phyloP scores from a whole-genome alignment of 1,140 invertebrate genomes.

The Trialeurodes vaporariorum region DNA sequence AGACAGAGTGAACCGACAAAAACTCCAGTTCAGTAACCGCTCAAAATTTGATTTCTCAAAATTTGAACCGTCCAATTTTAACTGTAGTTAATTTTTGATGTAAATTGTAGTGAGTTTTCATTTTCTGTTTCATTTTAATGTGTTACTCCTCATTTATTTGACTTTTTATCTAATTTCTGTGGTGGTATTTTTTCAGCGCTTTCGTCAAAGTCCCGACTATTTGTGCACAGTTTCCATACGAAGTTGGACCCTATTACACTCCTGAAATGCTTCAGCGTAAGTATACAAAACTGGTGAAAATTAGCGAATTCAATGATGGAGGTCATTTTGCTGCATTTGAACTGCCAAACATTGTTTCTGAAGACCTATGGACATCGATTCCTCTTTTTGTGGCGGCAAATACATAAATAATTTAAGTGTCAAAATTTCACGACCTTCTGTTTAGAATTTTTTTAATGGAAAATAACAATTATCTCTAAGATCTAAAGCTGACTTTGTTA shows the following conservation, averaged over 20 bases:
- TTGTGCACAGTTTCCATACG: slow-evolving; percentile 50
- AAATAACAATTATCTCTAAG: no score
- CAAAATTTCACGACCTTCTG: no score
- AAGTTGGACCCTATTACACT: slow-evolving; percentile 42
- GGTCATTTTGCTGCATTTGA: slow-evolving; percentile 83
- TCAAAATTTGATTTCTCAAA: no score
- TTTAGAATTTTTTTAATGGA: no score
- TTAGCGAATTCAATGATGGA: slow-evolving; percentile 46
- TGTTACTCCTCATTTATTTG: background rate
- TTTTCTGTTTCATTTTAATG: background rate
- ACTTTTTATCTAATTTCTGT: slow-evolving; percentile 1
- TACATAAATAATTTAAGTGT: no score
- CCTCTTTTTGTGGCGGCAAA: background rate
- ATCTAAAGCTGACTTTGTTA: no score
- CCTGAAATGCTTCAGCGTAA: slow-evolving; percentile 45
- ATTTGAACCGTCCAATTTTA: background rate
- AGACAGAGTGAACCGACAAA: background rate
- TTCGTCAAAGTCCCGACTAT: slow-evolving; percentile 47
- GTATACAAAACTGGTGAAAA: slow-evolving; percentile 49
- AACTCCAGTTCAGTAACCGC: background rate
- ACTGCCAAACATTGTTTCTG: slow-evolving; percentile 51
- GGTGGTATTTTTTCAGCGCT: slow-evolving; percentile 42
- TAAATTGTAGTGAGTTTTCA: background rate
- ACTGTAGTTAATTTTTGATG: background rate
- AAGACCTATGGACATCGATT: slow-evolving; percentile 45